Evolutionary conservation across 2,888 invertebrate species (phyloP).

Genomic region (Mesorhabditis belari): DNA sequence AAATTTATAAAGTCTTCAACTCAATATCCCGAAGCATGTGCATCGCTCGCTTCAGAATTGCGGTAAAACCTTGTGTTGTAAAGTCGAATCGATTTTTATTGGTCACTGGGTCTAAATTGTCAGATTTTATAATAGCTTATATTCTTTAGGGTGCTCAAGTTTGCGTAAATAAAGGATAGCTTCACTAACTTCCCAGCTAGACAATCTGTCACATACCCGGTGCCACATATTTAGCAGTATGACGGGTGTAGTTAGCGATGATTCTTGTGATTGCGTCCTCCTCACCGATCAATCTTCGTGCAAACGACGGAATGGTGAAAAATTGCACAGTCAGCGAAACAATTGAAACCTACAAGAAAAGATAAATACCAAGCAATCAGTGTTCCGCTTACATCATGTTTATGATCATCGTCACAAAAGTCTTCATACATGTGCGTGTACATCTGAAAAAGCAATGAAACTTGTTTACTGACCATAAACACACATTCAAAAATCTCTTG

Average conservation of each 20-base stretch:
- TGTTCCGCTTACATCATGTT: slow-evolving; percentile 94
- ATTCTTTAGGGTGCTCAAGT: no score
- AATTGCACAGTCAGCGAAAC: slow-evolving; percentile 89
- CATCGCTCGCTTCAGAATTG: slow-evolving; percentile 77
- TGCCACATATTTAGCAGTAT: slow-evolving; percentile 6
- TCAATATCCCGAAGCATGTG: slow-evolving; percentile 75
- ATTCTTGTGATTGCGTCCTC: slow-evolving; percentile 69
- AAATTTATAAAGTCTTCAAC: not conserved
- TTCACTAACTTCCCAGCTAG: no score
- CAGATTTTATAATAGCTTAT: no score
- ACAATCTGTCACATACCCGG: not conserved
- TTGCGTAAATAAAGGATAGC: no score
- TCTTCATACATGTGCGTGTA: slow-evolving; percentile 63
- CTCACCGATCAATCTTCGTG: slow-evolving; percentile 68
- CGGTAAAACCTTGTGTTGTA: slow-evolving; percentile 33
- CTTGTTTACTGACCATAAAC: not conserved
- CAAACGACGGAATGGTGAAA: slow-evolving; percentile 71
- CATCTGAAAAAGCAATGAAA: slow-evolving; percentile 13
- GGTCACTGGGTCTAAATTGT: no score
- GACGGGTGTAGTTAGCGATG: slow-evolving; percentile 8
- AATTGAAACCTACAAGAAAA: slow-evolving; percentile 65
- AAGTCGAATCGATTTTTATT: slow-evolving; percentile 45
- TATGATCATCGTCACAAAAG: slow-evolving; percentile 93
- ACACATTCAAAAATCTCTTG: slow-evolving; percentile 62
- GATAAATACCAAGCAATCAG: no score